A percentile compares a stretch with the other conserved stretches of the same genome.
Evolutionary conservation across 2,113 vertebrate species (phyloP).

Genomic region (Syrmaticus mikado): DNA sequence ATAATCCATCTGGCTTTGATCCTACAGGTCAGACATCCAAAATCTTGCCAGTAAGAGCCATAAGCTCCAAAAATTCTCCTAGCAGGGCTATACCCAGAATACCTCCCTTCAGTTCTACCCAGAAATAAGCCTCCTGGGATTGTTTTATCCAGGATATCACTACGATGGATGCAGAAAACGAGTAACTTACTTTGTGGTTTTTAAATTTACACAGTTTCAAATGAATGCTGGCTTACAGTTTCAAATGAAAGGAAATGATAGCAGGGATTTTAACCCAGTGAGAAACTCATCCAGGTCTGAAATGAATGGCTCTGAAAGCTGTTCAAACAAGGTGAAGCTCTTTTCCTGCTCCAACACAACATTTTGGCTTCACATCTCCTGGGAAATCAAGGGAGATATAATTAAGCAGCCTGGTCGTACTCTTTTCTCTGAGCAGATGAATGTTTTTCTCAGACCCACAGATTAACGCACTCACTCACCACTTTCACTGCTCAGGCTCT

Average conservation of each 20-base stretch:
- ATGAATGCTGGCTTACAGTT: neutral
- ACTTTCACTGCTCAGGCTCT: neutral
- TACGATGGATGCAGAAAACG: neutral
- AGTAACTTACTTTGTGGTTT: neutral
- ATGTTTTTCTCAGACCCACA: neutral
- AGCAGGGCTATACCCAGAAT: neutral
- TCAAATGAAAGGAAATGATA: neutral
- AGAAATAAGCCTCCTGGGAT: neutral
- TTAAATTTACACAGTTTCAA: neutral
- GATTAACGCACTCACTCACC: neutral
- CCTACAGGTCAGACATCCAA: neutral
- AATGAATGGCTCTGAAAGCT: neutral
- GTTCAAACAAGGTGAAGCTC: neutral
- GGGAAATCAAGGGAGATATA: constrained; percentile 40
- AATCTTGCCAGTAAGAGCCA: neutral
- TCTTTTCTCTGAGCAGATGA: neutral
- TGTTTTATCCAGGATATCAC: constrained; percentile 2
- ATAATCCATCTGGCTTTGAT: constrained; percentile 25
- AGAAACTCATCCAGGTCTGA: neutral
- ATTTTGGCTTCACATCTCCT: neutral
- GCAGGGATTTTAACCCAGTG: neutral
- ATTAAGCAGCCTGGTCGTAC: neutral
- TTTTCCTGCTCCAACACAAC: neutral
- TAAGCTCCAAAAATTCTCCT: neutral
- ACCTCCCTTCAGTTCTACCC: neutral